These are phyloP conservation scores for Melanerpes aurifrons DNA, from an alignment of 2,113 vertebrate species.

Conservation along the genomic window DNA sequence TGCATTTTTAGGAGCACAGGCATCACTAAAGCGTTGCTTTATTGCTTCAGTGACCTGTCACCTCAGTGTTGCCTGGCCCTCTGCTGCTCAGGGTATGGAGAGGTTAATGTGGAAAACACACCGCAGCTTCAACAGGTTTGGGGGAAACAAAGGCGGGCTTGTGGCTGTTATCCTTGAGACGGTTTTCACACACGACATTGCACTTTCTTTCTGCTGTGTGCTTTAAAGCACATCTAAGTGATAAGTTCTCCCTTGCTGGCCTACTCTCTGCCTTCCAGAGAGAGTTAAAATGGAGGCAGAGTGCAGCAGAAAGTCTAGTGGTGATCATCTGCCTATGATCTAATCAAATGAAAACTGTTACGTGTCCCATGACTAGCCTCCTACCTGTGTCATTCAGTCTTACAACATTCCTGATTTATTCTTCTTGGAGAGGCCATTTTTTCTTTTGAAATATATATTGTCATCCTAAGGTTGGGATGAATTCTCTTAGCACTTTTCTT, in stretches of 20 bases:
- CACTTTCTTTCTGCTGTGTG: not conserved
- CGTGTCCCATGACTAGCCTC: not conserved
- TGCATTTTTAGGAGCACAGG: slow-evolving; percentile 22
- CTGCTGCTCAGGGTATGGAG: not conserved
- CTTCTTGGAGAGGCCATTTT: not conserved
- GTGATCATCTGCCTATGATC: not conserved
- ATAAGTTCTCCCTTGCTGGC: not conserved
- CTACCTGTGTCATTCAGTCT: not conserved
- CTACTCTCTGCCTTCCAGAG: not conserved
- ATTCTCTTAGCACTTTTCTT: not conserved
- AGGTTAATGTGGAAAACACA: slow-evolving; percentile 47
- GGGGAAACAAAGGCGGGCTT: not conserved
- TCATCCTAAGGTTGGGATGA: not conserved
- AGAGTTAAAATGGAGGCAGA: not conserved
- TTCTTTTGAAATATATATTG: not conserved
- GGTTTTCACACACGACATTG: not conserved
- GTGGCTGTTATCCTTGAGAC: not conserved
- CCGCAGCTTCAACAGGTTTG: not conserved
- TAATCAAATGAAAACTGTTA: not conserved
- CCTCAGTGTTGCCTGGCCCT: not conserved
- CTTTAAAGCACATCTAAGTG: not conserved
- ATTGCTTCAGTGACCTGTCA: slow-evolving; percentile 10
- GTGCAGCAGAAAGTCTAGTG: not conserved
- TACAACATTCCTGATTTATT: not conserved
- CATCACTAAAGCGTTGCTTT: slow-evolving; percentile 33